Conservation (phyloP, 2,888 invertebrate genomes). For the Nephrotoma flavescens region DNA sequence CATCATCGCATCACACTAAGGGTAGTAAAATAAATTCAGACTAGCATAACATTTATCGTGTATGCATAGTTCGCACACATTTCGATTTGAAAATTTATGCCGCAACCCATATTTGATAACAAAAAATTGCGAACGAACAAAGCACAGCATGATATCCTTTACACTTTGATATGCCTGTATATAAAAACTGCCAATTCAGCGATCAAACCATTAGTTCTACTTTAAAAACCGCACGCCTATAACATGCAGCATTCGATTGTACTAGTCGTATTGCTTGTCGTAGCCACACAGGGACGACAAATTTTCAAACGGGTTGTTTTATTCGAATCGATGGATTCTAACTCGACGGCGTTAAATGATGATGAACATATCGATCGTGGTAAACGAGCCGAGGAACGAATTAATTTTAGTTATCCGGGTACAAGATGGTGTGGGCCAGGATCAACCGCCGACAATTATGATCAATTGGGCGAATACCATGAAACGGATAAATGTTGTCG, state of each 20-base stretch:
- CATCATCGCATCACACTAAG: not conserved
- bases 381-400: conserved; percentile 4
- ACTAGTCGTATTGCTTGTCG: not conserved
- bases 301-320: not conserved
- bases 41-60: not conserved
- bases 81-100: not conserved
- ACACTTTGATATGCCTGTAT: not conserved
- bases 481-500: conserved; percentile 70
- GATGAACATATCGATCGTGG: conserved; percentile 4
- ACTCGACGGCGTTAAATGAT: not conserved
- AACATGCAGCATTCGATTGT: not conserved
- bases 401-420: conserved; percentile 34
- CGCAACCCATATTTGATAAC: not conserved
- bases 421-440: conserved; percentile 69
- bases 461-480: conserved; percentile 61
- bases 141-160: not conserved
- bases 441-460: conserved; percentile 56
- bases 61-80: not conserved
- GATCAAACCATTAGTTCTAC: not conserved
- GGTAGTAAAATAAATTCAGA: not conserved
- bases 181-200: not conserved
- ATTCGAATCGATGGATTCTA: not conserved
- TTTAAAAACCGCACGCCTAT: not conserved
- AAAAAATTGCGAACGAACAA: not conserved
- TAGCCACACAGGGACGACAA: not conserved